Evolutionary conservation across 2,113 vertebrate species (phyloP).

Genomic region (Trochalopteron elliotii): DNA sequence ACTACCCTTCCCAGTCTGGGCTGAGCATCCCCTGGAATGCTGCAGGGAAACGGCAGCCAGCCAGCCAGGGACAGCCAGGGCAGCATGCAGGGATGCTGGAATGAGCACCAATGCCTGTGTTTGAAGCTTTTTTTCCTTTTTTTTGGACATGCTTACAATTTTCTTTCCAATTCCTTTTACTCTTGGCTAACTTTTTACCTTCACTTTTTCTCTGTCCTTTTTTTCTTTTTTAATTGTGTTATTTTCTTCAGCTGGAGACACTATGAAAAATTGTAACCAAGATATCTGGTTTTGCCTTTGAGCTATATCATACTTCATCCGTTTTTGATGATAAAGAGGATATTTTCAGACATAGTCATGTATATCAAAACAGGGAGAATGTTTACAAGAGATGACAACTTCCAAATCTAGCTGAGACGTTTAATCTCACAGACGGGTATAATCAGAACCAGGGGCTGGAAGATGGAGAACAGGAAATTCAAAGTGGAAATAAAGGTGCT

Average conservation of each 20-base stretch:
- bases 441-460: background rate
- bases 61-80: background rate
- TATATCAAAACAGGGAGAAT: background rate
- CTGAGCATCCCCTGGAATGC: background rate
- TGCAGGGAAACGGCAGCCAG: background rate
- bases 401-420: background rate
- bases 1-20: background rate
- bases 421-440: background rate
- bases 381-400: background rate
- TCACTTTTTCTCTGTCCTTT: background rate
- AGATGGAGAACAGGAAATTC: background rate
- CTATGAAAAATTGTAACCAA: background rate
- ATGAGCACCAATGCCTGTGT: background rate
- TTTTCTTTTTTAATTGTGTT: background rate
- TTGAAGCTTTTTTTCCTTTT: rapidly evolving
- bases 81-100: background rate
- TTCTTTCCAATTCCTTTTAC: background rate
- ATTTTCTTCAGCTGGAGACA: background rate
- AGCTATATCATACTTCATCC: background rate
- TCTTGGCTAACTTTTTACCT: background rate
- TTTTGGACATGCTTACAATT: background rate
- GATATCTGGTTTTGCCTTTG: background rate
- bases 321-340: background rate
- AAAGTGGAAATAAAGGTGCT: background rate
- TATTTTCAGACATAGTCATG: background rate